Evolutionary conservation across 2,888 invertebrate species (phyloP), one percentile per base, ranked within the genome.

Genomic region (Scaptodrosophila latifasciaeformis): DNA sequence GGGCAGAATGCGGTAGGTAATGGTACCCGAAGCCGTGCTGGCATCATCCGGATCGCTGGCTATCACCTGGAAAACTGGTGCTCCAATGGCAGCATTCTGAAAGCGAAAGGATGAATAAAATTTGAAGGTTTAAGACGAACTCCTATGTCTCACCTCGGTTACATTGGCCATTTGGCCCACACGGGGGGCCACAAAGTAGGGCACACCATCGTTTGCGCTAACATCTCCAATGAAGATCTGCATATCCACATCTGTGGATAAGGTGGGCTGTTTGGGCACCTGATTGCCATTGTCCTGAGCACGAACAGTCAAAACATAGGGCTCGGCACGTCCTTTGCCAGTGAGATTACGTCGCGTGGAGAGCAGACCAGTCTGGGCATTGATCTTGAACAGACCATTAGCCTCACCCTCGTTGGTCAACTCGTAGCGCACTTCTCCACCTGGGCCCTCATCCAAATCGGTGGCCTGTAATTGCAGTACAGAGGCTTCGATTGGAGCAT

Each of bases 21-120:
- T 88, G 60, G 90, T 90, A 0, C 93, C 93, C 10, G 93, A 92
- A 0, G 92, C 91, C n/a, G 91, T 90, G 31, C 90, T 90, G 0
- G 92, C 92, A 72, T 93, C 92, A 65, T 94, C 94, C 0, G 93
- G 93, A 84, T 94, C 93, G 10, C 90, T 91, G 0, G 93, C 93
- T 2, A 92, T 89, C 0, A 92, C 92, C 87, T 93, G 92, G 68
- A 91, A 93, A 0, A 94, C 93, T 0, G 91, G 88, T 0, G 93
- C 90, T 0, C 92, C 92, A 34, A 92, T 88, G 0, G 92, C 90
- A 1, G 92, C 91, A 77, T 93, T 93, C 90, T 92, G 71, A 17
- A 82, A 81, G 1, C 15, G 2, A 4, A 13, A 17, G 9, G 2
- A 27, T 10, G 2, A 47, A 35, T 29, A 6, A 0, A 51, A 21